Base-by-base conservation (phyloP, 1,140 invertebrate species). In the Aphaenogaster floridana region DNA sequence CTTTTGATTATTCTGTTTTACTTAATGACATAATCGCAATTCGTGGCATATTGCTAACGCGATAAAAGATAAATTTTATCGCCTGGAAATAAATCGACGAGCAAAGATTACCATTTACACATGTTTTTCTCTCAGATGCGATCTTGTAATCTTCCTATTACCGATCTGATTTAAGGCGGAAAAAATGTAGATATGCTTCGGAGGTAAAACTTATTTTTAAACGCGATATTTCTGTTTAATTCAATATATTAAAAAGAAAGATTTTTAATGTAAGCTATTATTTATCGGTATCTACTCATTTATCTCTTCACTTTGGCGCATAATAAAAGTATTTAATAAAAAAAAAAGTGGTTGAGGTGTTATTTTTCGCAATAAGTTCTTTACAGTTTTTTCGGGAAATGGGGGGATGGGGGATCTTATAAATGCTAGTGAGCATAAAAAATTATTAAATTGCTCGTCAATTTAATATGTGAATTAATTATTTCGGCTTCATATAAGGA, bases 171-270 rank as follows among this genome's bases (percentile, higher is more conserved):
- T 69, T 50, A 50, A 28, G 39, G 39, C 9, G 9, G 8, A n/a
- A 17, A 69, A 39, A 45, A 68, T n/a, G 17, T 17, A 45, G 11
- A 61, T 28, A 28, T 69, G 1, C 48, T 69, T 48, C 4, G 0
- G 28, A 69, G n/a, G n/a, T 3, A 48, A 42, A 34, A 15, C 3
- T 66, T 66, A 71, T 71, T n/a, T 36, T 36, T 72, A 21, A 48
- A 45, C 21, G 64, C 7, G 4, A 36, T 52, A 50, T 72, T 17
- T 54, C 28, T 36, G 17, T 17, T 36, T 36, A 34, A 72, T 52
- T 34, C 3, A 17, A 68, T 28, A 17, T 48, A 17, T 34, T 72
- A 52, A 52, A 52, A 72, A 92, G 92, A 91, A 45, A 81, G 36
- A 76, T 88, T 89, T 80, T 83, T 84, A 7, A n/a, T 72, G 7